Evolutionary conservation across 2,113 vertebrate genomes (phyloP), one percentile per base, ranked within the genome.

Genomic region (Climacteris rufus): DNA sequence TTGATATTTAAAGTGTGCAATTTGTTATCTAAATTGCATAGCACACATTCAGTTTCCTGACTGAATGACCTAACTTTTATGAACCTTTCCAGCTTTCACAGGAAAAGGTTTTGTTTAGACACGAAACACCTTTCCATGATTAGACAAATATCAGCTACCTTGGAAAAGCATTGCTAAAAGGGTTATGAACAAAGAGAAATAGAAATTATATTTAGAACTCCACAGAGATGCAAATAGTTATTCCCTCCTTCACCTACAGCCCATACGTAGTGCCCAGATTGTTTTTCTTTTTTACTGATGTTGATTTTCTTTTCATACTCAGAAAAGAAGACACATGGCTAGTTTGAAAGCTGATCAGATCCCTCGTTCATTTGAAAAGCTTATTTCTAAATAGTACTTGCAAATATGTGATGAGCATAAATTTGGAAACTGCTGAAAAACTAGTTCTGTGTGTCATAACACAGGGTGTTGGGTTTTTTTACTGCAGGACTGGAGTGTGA

Each of bases 311-410:
- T 84, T 72, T 37, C 93, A 54, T 95, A 92, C 94, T 47, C 27
- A 13, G 81, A 94, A 97, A 83, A 96, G 91, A 89, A 91, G 90
- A 88, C 82, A 94, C 72, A 91, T 92, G 83, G 92, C 95, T 96
- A 96, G 78, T 76, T 94, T 95, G 97, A 97, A 97, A 94, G 78
- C 59, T 89, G 96, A 95, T 95, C 96, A 96, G 95, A 96, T 91
- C 77, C 85, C 96, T 94, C 92, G 35, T 97, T 97, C 96, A 97
- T 97, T 97, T 98, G 96, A 97, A 97, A 97, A 97, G 96, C 96
- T 96, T 97, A 79, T 97, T 98, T 98, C 97, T 96, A 95, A 97
- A 97, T 94, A 96, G 85, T 96, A 96, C 97, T 97, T 97, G 97
- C 96, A 98, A 98, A 97, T 97, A 96, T 95, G 92, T 89, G 83